phyloP scores from a whole-genome alignment of 1,140 invertebrate genomes.

The Euwallacea similis region DNA sequence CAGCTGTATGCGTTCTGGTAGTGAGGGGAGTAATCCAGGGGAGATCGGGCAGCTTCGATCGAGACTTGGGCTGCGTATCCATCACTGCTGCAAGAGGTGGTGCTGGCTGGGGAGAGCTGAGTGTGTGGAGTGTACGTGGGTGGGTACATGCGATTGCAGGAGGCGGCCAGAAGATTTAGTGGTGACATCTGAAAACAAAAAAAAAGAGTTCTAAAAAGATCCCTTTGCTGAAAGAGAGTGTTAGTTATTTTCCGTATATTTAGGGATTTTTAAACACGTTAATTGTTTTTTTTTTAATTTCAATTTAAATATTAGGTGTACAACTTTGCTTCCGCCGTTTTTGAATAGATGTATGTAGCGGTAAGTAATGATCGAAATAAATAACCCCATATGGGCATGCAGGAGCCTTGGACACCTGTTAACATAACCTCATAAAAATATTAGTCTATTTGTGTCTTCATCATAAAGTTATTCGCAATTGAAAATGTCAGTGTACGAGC shows the following conservation, averaged over 20 bases:
- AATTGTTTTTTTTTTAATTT: not conserved
- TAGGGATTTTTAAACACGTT: not conserved
- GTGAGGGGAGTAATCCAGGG: conserved; percentile 51
- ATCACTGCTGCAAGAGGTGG: conserved; percentile 50
- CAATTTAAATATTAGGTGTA: too few relatives aligned
- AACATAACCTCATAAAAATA: too few relatives aligned
- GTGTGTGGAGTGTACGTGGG: conserved; percentile 42
- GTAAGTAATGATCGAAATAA: too few relatives aligned
- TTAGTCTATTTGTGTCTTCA: too few relatives aligned
- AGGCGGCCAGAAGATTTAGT: conserved; percentile 46
- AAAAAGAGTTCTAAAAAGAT: not conserved
- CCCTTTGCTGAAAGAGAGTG: too few relatives aligned
- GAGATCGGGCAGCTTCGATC: conserved; percentile 44
- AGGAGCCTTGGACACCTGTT: too few relatives aligned
- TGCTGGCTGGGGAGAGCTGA: conserved; percentile 49
- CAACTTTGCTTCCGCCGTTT: too few relatives aligned
- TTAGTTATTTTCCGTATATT: too few relatives aligned
- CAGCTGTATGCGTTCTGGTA: conserved; percentile 47
- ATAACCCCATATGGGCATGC: too few relatives aligned
- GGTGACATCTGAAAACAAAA: conserved; percentile 48
- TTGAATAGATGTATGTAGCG: too few relatives aligned
- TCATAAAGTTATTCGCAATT: too few relatives aligned
- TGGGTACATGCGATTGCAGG: conserved; percentile 49
- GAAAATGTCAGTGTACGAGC: too few relatives aligned
- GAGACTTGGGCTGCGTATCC: conserved; percentile 47